Evolutionary conservation across 1,140 invertebrate genomes (phyloP).

Genomic region (Grapholita molesta): DNA sequence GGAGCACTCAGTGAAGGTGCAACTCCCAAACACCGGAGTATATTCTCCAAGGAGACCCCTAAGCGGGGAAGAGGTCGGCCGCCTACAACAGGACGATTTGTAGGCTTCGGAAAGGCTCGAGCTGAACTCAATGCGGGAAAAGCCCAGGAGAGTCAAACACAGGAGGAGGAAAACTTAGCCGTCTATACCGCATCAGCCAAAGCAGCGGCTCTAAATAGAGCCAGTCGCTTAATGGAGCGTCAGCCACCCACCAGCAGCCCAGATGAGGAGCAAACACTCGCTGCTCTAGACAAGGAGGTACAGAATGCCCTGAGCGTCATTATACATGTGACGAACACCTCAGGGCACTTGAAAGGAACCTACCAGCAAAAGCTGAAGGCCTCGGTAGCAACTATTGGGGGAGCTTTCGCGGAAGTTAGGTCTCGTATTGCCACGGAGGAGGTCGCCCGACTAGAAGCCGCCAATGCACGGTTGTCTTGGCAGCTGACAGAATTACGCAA

Average conservation of each 20-base stretch:
- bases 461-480: not conserved
- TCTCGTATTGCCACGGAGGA: not conserved
- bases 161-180: not conserved
- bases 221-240: not conserved
- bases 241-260: not conserved
- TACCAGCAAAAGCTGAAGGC: not conserved
- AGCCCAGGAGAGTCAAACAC: not conserved
- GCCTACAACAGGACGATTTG: too few species aligned
- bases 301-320: not conserved
- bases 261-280: not conserved
- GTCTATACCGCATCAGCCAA: not conserved
- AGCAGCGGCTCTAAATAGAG: too few species aligned
- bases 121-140: not conserved
- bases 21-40: too few species aligned
- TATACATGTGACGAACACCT: not conserved
- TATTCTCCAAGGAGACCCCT: too few species aligned
- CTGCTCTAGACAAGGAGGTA: not conserved
- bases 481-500: not conserved
- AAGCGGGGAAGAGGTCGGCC: too few species aligned
- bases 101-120: too few species aligned
- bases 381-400: not conserved
- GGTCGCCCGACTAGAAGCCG: not conserved
- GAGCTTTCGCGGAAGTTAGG: not conserved
- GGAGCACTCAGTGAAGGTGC: too few species aligned
- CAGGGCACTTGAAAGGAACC: not conserved